These are phyloP conservation scores for Psittacula echo DNA, from an alignment of 2,797 vertebrate genomes.

Conservation along the genomic window DNA sequence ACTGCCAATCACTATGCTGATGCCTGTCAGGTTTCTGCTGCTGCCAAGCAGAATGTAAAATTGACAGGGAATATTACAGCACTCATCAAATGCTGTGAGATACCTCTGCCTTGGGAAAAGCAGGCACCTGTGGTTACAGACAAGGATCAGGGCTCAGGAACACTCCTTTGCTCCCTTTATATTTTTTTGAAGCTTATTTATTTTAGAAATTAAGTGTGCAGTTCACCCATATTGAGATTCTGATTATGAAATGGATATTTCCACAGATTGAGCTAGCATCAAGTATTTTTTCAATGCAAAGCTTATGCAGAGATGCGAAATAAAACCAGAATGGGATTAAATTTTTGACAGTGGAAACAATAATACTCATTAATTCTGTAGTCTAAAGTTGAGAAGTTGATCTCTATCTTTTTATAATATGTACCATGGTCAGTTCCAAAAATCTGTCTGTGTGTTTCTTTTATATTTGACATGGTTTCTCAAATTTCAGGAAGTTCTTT, in stretches of 20 bases:
- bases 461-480: conserved; percentile 48
- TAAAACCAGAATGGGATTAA: conserved; percentile 43
- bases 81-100: conserved; percentile 53
- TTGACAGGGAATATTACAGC: conserved; percentile 67
- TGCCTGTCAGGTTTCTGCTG: conserved; percentile 68
- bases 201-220: not conserved
- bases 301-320: conserved; percentile 29
- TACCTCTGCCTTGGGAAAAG: conserved; percentile 65
- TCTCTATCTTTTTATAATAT: conserved; percentile 54
- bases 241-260: conserved; percentile 42
- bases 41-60: conserved; percentile 72
- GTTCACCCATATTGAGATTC: not conserved
- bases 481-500: conserved; percentile 39
- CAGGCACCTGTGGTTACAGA: conserved; percentile 70
- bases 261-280: not conserved
- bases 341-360: conserved; percentile 48
- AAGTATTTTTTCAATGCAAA: not conserved
- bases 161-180: conserved; percentile 29
- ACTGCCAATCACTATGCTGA: conserved; percentile 70
- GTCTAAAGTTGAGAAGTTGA: conserved; percentile 29
- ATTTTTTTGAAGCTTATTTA: not conserved
- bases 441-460: conserved; percentile 59
- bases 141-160: conserved; percentile 49
- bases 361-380: conserved; percentile 49
- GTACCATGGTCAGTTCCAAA: conserved; percentile 55